Evolutionary conservation across 2,888 invertebrate genomes (phyloP).

Genomic region (Hemistola chrysoprasaria): DNA sequence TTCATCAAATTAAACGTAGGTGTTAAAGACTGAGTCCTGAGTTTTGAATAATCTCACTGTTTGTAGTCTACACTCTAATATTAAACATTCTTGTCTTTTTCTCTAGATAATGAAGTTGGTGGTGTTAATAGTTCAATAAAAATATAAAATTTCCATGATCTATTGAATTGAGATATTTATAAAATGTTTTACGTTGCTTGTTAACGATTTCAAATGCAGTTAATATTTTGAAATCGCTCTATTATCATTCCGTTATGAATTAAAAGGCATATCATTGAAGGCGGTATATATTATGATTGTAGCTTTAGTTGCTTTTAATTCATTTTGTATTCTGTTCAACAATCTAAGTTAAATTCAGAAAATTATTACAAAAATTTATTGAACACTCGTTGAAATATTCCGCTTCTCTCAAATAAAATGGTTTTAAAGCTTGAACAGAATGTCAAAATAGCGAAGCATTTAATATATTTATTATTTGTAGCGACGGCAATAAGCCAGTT

Average conservation of each 20-base stretch:
- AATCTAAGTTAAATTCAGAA: conserved; percentile 1
- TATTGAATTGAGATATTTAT: conserved; percentile 25
- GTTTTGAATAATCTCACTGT: conserved; percentile 36
- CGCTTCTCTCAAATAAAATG: no score
- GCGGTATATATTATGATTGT: conserved; percentile 45
- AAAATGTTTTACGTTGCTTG: conserved; percentile 45
- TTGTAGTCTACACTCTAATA: conserved; percentile 29
- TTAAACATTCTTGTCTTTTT: conserved; percentile 30
- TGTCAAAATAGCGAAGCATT: conserved; percentile 38
- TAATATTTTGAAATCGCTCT: conserved; percentile 46
- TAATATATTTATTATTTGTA: conserved; percentile 58
- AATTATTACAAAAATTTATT: not conserved
- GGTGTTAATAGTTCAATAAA: conserved; percentile 42
- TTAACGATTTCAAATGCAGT: conserved; percentile 44
- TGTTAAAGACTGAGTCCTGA: conserved; percentile 53
- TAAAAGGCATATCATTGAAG: conserved; percentile 68
- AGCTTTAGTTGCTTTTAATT: conserved; percentile 55
- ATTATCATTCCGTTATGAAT: conserved; percentile 61
- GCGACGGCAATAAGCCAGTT: conserved; percentile 69
- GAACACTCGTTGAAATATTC: no score
- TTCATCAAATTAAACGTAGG: conserved; percentile 38
- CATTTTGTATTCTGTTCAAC: conserved; percentile 52
- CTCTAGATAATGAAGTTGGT: conserved; percentile 35
- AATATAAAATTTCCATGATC: conserved; percentile 32
- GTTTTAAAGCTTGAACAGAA: conserved; percentile 39